Evolutionary conservation across 2,888 invertebrate species (phyloP).

Genomic region (Liodrosophila aerea): DNA sequence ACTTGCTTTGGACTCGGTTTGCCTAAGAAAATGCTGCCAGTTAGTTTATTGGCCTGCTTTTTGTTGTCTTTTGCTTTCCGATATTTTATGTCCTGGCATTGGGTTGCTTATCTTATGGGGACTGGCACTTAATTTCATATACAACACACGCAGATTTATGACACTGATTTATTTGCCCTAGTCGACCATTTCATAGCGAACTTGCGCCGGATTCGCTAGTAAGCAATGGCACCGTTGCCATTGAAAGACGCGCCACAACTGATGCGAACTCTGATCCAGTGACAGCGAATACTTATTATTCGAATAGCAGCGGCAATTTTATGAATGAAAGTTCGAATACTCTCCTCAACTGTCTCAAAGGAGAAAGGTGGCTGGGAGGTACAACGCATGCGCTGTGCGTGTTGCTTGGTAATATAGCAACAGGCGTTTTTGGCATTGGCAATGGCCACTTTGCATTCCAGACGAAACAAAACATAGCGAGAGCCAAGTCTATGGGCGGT

Average conservation of each 20-base stretch:
- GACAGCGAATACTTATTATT: constrained; percentile 20
- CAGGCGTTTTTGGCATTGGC: constrained; percentile 42
- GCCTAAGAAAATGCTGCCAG: constrained; percentile 32
- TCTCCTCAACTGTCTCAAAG: not conserved
- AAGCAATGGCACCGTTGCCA: constrained; percentile 46
- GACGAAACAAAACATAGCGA: not conserved
- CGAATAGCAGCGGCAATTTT: constrained; percentile 43
- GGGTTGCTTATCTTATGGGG: constrained; percentile 34
- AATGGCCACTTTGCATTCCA: constrained; percentile 35
- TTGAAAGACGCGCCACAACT: constrained; percentile 67
- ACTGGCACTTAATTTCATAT: constrained; percentile 60
- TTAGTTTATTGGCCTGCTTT: constrained; percentile 39
- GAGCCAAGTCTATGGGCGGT: constrained; percentile 10
- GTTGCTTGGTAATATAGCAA: constrained; percentile 24
- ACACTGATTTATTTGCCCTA: constrained; percentile 59
- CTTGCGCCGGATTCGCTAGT: too few species aligned
- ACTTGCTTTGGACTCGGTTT: constrained; percentile 41
- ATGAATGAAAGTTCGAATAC: constrained; percentile 65
- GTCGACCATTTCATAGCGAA: constrained; percentile 28
- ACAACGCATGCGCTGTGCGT: constrained; percentile 42
- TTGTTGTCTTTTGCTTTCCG: constrained; percentile 4
- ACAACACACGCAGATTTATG: constrained; percentile 65
- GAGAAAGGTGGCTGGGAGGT: not conserved
- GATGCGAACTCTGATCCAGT: constrained; percentile 14
- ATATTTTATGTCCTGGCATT: constrained; percentile 30